phyloP scores from a whole-genome alignment of 2,797 vertebrate genomes.

The Syncerus caffer region DNA sequence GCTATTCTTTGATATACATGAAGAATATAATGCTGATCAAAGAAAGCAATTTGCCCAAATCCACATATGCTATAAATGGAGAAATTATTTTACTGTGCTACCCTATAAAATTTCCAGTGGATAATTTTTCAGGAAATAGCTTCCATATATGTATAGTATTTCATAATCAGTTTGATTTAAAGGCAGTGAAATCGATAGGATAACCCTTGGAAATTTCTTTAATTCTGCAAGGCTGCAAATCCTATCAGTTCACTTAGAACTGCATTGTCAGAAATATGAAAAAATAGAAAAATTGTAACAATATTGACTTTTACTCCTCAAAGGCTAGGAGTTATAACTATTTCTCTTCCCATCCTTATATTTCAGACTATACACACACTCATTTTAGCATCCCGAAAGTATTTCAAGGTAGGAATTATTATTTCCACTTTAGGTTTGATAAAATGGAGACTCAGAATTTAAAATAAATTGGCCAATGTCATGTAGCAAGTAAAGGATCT shows the following conservation, averaged over 20 bases:
- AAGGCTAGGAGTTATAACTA: neutral
- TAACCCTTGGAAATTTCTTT: neutral
- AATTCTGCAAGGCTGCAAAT: neutral
- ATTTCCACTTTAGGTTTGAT: neutral
- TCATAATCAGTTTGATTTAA: neutral
- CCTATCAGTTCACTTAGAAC: neutral
- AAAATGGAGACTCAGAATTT: neutral
- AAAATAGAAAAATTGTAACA: neutral
- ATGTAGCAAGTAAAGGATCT: neutral
- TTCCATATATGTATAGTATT: neutral
- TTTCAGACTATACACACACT: neutral
- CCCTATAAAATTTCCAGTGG: neutral
- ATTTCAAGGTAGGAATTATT: neutral
- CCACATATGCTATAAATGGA: neutral
- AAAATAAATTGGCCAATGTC: neutral
- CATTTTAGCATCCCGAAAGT: neutral
- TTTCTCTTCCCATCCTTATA: neutral
- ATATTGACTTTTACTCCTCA: neutral
- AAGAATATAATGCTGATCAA: neutral
- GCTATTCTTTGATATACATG: neutral
- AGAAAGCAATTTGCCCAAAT: neutral
- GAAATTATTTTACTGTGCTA: neutral
- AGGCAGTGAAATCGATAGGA: neutral
- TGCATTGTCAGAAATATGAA: neutral
- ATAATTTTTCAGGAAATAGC: neutral